Base-by-base conservation (phyloP, 2,113 vertebrate genomes). In the Leptosomus discolor region DNA sequence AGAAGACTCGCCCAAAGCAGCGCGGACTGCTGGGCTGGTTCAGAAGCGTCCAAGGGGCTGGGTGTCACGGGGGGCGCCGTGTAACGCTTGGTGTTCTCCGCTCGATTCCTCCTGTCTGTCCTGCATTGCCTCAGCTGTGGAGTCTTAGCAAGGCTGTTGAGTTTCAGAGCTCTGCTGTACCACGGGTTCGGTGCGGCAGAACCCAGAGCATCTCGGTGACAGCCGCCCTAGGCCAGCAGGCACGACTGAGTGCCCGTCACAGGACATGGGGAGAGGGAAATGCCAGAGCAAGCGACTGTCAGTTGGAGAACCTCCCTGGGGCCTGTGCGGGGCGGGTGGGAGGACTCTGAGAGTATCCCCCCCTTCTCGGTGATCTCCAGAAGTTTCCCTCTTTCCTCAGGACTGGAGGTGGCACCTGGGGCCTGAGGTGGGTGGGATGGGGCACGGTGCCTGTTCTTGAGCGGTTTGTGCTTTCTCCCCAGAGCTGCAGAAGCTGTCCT, bases 401-500 rank as follows among this genome's bases (percentile, higher is more conserved):
- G 34, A 54, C 63, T 34, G 68, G 63, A 74, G 32, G 45, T 48
- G 67, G 70, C 58, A 29, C 3, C 39, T 37, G 50, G 71, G 63
- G 61, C 39, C 53, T 54, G 61, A 79, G 14, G 5, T 57, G 88
- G 36, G 8, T 32, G 50, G 61, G 41, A 34, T 37, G 82, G 56
- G 27, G 7, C 37, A 14, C 30, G 6, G 8, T 34, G 11, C 54
- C 51, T 83, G n/a, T 65, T 93, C 36, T 69, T 39, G 6, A 92
- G 27, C 8, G 4, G 64, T 73, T 71, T 97, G 50, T 96, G 57
- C 68, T 95, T 92, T 93, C 83, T 94, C 93, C 57, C 48, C 98
- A 99, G 99, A 91, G 99, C 99, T 75, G 99, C 99, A 1, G 99
- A 99, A 82, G 99, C 99, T 18, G 99, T 99, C 46, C 98, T 99